Evolutionary conservation across 64 coral and sea anemone genomes (phyloP).

Genomic region (Stichodactyla mertensii): DNA sequence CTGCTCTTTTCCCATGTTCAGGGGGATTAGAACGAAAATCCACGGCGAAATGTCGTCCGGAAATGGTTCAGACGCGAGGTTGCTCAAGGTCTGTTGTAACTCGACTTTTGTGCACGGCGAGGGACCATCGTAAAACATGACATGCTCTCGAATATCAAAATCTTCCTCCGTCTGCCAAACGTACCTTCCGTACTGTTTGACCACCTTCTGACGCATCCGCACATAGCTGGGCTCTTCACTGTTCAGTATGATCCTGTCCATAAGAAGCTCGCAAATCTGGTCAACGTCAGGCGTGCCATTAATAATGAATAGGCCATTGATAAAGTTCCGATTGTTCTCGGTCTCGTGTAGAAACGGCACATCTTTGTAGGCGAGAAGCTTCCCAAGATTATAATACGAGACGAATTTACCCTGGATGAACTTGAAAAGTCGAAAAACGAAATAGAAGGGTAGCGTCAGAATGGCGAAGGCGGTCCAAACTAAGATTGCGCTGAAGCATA

Average conservation of each 20-base stretch:
- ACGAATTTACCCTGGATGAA: slow-evolving; percentile 49
- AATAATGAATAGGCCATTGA: slow-evolving; percentile 63
- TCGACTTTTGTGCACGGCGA: slow-evolving; percentile 49
- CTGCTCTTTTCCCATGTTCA: slow-evolving; percentile 55
- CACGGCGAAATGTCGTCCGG: slow-evolving; percentile 66
- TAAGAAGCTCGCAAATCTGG: slow-evolving; percentile 53
- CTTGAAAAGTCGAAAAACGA: slow-evolving; percentile 59
- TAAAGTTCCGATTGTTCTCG: slow-evolving; percentile 70
- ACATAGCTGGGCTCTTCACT: slow-evolving; percentile 65
- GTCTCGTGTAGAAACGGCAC: slow-evolving; percentile 82
- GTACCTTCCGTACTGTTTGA: slow-evolving; percentile 63
- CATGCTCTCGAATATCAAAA: slow-evolving; percentile 68
- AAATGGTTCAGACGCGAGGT: slow-evolving; percentile 42
- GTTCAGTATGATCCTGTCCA: slow-evolving; percentile 58
- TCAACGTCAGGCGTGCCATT: slow-evolving; percentile 53
- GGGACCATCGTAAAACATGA: slow-evolving; percentile 36
- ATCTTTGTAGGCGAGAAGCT: slow-evolving; percentile 54
- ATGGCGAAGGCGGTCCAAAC: slow-evolving; percentile 49
- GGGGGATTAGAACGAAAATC: slow-evolving; percentile 50
- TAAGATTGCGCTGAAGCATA: slow-evolving; percentile 65
- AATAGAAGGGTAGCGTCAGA: slow-evolving; percentile 66
- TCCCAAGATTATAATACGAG: slow-evolving; percentile 58
- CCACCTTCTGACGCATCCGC: slow-evolving; percentile 50
- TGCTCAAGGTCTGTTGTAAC: slow-evolving; percentile 45
- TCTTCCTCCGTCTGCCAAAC: slow-evolving; percentile 69